Evolutionary conservation across 35 echinoderm and acorn worm species (phyloP), one percentile per base, ranked within the genome.

Genomic region (Lytechinus variegatus): DNA sequence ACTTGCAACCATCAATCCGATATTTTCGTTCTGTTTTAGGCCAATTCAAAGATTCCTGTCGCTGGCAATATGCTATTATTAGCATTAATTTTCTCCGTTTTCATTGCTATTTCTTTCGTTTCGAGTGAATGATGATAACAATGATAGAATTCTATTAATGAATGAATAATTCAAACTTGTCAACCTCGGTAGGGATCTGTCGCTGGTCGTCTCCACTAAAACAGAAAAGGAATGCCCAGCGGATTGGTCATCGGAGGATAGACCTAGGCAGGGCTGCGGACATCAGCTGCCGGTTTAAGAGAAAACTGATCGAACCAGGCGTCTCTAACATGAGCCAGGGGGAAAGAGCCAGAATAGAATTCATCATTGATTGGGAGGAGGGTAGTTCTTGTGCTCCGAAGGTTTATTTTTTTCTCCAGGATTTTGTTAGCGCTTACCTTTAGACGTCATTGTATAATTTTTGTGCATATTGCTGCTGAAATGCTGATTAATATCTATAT

Each of bases 241-340:
- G 66, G 16, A 79, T 24, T 24, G 66, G 66, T 79, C 66, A 79
- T 79, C 66, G 66, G 66, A 24, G 66, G 66, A 79, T 79, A 79
- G 66, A 79, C 6, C 7, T 3, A 24, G 66, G 66, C 66, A 7
- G 12, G n/a, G 66, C 66, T 5, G 66, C 66, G 66, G 66, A 19
- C 66, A 79, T 79, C 66, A 79, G 66, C 66, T 79, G 66, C 66
- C 66, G 66, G n/a, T 79, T 79, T 79, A 24, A 79, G 66, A 79
- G 66, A 79, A 79, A 79, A 79, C 66, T 79, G 66, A 79, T 79
- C 66, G 66, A 79, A 79, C n/a, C 66, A 79, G 14, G 66, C 66
- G 66, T 24, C 66, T 79, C 19, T 24, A 24, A 79, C 66, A 79
- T 79, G 66, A 79, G 66, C 66, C 66, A 0, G 14, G 66, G 21